Evolutionary conservation across 2,797 vertebrate genomes (phyloP).

Genomic region (Argentina silus): DNA sequence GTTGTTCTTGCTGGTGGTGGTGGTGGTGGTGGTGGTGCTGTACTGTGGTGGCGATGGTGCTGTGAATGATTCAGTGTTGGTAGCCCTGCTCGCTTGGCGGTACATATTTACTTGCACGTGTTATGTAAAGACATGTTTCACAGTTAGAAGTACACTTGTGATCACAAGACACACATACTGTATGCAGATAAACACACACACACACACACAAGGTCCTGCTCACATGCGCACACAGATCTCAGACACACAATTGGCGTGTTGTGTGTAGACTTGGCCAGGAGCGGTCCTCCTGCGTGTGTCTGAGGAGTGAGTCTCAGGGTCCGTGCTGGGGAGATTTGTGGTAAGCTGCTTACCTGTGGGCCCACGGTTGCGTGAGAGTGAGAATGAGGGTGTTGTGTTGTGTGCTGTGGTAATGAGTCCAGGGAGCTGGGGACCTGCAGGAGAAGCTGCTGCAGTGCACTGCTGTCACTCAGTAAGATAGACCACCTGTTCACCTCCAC

Average conservation of each 20-base stretch:
- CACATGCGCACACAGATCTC: slow-evolving; percentile 35
- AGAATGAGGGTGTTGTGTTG: slow-evolving; percentile 44
- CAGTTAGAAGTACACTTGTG: slow-evolving; percentile 47
- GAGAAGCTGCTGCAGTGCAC: background rate
- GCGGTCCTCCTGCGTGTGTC: slow-evolving; percentile 38
- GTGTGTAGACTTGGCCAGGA: slow-evolving; percentile 35
- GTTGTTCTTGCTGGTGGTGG: no score
- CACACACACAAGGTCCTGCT: slow-evolving; percentile 19
- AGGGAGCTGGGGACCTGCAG: slow-evolving; percentile 10
- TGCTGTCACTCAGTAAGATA: background rate
- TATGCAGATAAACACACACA: slow-evolving; percentile 34
- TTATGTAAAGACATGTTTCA: background rate
- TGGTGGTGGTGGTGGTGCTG: slow-evolving; percentile 19
- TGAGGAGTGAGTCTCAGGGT: slow-evolving; percentile 55
- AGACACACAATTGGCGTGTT: slow-evolving; percentile 46
- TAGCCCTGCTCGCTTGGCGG: slow-evolving; percentile 17
- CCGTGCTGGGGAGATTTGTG: slow-evolving; percentile 68
- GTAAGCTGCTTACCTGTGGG: slow-evolving; percentile 77
- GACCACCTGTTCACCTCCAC: background rate
- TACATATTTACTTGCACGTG: slow-evolving; percentile 24
- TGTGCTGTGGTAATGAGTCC: slow-evolving; percentile 36
- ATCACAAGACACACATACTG: slow-evolving; percentile 23
- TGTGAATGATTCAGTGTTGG: slow-evolving; percentile 19
- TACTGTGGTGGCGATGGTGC: slow-evolving; percentile 21
- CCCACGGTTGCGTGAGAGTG: slow-evolving; percentile 60